Evolutionary conservation across 1,140 invertebrate genomes (phyloP).

Genomic region (Drosophila subobscura): DNA sequence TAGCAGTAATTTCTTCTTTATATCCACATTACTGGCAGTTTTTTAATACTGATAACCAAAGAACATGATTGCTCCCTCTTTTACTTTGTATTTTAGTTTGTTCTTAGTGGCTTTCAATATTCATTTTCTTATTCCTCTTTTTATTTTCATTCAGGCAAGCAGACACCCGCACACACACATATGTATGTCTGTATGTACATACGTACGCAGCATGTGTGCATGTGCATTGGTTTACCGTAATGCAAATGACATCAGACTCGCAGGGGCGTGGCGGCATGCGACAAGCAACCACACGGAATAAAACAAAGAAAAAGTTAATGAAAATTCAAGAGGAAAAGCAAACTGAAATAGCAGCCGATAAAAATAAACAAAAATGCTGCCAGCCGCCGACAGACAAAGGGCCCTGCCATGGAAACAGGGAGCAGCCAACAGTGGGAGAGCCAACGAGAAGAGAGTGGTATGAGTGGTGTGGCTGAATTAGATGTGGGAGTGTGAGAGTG

Average conservation of each 20-base stretch:
- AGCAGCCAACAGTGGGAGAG: slow-evolving; percentile 13
- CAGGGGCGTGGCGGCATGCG: slow-evolving; percentile 35
- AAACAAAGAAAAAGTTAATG: slow-evolving; percentile 45
- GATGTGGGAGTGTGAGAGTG: neutral
- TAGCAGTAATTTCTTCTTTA: no score
- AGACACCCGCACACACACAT: slow-evolving; percentile 31
- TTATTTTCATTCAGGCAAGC: slow-evolving; percentile 58
- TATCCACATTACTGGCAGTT: no score
- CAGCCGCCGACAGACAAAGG: slow-evolving; percentile 65
- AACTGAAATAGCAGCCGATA: slow-evolving; percentile 70
- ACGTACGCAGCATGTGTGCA: slow-evolving; percentile 6
- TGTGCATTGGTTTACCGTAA: slow-evolving; percentile 24
- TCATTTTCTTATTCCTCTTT: slow-evolving; percentile 52
- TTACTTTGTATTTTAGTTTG: slow-evolving; percentile 6
- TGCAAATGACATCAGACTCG: slow-evolving; percentile 43
- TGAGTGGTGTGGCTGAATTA: neutral
- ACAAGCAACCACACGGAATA: slow-evolving; percentile 54
- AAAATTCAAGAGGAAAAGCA: slow-evolving; percentile 51
- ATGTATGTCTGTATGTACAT: slow-evolving; percentile 3
- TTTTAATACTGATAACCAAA: no score
- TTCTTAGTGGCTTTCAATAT: slow-evolving; percentile 20
- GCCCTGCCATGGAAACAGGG: slow-evolving; percentile 14
- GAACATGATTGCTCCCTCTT: neutral
- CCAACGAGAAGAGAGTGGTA: neutral
- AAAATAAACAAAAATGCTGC: slow-evolving; percentile 68